Percentiles rank a stretch among this genome's conserved stretches.
Conservation (phyloP, 2,888 invertebrate species). For the Odontothrips loti region DNA sequence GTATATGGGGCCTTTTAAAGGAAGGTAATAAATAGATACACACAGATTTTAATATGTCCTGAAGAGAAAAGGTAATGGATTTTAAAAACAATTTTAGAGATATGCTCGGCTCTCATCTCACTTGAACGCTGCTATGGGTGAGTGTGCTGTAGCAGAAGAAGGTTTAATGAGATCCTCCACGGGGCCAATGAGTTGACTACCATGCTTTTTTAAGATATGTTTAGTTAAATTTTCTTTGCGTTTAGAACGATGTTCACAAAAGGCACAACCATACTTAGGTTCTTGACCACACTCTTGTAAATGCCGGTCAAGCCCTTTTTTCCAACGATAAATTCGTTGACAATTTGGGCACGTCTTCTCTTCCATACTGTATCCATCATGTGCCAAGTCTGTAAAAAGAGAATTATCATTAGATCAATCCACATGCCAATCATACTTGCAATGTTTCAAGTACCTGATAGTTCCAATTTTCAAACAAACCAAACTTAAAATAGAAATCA, state of each 20-base stretch:
- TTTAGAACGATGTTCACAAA: slow-evolving; percentile 35
- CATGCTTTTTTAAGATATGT: slow-evolving; percentile 23
- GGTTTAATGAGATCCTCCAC: not conserved
- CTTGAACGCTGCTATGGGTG: not conserved
- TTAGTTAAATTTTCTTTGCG: slow-evolving; percentile 34
- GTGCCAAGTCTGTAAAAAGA: slow-evolving; percentile 32
- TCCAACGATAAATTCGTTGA: slow-evolving; percentile 31
- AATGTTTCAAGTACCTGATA: not conserved
- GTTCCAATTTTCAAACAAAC: not conserved
- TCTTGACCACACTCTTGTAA: slow-evolving; percentile 49
- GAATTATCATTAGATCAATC: no score
- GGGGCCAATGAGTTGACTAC: not conserved
- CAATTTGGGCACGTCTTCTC: slow-evolving; percentile 30
- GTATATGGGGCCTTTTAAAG: no score
- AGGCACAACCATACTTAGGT: slow-evolving; percentile 45
- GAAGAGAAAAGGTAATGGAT: no score
- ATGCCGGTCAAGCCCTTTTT: not conserved
- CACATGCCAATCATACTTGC: no score
- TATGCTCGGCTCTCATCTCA: no score
- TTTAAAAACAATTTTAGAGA: no score
- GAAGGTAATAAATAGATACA: no score
- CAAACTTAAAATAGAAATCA: not conserved
- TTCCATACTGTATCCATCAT: not conserved
- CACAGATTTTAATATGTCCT: no score
- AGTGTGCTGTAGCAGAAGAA: not conserved